These are phyloP conservation scores for Tenthredo amoena DNA, from an alignment of 2,888 invertebrate genomes.

Conservation along the genomic window DNA sequence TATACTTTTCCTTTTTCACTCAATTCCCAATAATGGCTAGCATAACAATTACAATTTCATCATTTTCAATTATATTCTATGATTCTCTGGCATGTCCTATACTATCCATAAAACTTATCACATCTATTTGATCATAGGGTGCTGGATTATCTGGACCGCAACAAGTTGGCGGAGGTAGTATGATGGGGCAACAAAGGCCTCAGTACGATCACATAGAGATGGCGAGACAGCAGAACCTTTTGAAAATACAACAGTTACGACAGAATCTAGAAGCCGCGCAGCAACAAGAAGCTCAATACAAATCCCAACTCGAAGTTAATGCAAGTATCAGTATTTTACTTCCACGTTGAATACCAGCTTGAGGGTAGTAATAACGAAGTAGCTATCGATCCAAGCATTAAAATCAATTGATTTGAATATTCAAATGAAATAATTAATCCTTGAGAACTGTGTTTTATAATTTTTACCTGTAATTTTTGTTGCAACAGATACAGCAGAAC, in stretches of 20 bases:
- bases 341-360: background rate
- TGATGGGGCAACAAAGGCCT: conserved; percentile 75
- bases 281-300: conserved; percentile 88
- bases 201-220: conserved; percentile 84
- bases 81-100: background rate
- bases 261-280: conserved; percentile 91
- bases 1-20: background rate
- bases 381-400: background rate
- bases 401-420: too few species aligned
- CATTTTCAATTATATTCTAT: background rate
- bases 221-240: conserved; percentile 88
- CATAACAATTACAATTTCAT: background rate
- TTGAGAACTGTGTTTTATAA: background rate
- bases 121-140: conserved; percentile 57
- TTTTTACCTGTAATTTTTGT: conserved; percentile 24
- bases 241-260: conserved; percentile 88
- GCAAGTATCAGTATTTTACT: conserved; percentile 78
- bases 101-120: conserved; percentile 8
- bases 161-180: conserved; percentile 67
- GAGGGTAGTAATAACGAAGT: background rate
- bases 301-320: conserved; percentile 88
- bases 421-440: background rate
- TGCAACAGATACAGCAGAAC: conserved; percentile 81
- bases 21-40: background rate
- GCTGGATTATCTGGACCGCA: conserved; percentile 72